Conservation (phyloP, 2,113 vertebrate species). For the Peromyscus maniculatus region DNA sequence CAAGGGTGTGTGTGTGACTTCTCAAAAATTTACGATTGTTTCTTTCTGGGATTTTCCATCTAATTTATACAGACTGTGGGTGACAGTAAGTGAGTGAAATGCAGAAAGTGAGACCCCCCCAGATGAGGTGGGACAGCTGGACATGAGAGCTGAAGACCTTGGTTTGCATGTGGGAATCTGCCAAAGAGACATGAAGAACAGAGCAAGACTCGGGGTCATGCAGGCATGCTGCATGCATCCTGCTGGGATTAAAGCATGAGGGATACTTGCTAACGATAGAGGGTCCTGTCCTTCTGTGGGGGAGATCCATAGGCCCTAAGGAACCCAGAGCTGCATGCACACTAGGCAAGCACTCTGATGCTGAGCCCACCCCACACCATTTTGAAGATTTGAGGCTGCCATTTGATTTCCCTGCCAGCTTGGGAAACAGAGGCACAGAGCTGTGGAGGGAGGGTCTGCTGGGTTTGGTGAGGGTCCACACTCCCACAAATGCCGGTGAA, state of each 20-base stretch:
- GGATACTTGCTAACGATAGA: background rate
- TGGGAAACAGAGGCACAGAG: background rate
- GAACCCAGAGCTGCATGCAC: background rate
- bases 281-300: background rate
- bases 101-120: background rate
- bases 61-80: background rate
- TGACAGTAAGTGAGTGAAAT: background rate
- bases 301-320: background rate
- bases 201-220: background rate
- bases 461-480: background rate
- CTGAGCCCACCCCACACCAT: background rate
- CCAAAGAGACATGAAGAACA: background rate
- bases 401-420: background rate
- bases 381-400: background rate
- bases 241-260: background rate
- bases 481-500: background rate
- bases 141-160: background rate
- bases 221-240: background rate
- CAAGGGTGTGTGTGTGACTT: background rate
- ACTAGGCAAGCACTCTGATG: background rate
- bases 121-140: background rate
- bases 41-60: background rate
- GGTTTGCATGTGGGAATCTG: background rate
- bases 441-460: too few species aligned
- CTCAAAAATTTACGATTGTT: background rate